Evolutionary conservation across 2,797 vertebrate genomes (phyloP).

Genomic region (Leptatherina wallacei): DNA sequence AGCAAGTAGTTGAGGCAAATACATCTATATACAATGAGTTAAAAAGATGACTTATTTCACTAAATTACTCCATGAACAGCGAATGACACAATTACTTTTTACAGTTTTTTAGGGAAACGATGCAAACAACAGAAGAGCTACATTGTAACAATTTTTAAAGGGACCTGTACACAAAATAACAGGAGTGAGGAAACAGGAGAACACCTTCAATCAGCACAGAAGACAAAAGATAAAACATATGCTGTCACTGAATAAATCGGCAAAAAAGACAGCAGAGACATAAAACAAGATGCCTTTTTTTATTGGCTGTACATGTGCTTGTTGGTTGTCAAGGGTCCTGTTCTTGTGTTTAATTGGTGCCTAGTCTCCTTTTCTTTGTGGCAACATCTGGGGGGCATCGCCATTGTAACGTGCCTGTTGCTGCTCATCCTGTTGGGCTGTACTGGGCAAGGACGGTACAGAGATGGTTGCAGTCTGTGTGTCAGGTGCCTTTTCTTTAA

Average conservation of each 20-base stretch:
- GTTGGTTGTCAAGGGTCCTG: constrained; percentile 52
- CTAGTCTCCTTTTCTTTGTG: constrained; percentile 80
- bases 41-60: constrained; percentile 48
- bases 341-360: constrained; percentile 55
- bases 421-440: constrained; percentile 69
- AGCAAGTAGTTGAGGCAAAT: constrained; percentile 42
- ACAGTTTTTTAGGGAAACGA: constrained; percentile 49
- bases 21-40: constrained; percentile 65
- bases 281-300: constrained; percentile 63
- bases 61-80: constrained; percentile 43
- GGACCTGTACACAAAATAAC: constrained; percentile 70
- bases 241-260: constrained; percentile 54
- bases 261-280: constrained; percentile 66
- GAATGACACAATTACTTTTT: constrained; percentile 51
- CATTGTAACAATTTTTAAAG: constrained; percentile 69
- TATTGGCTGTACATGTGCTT: constrained; percentile 66
- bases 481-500: constrained; percentile 70
- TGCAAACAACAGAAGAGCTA: constrained; percentile 68
- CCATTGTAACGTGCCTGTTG: constrained; percentile 84
- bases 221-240: constrained; percentile 60
- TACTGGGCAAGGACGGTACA: constrained; percentile 58
- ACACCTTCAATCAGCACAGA: constrained; percentile 69
- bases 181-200: constrained; percentile 48
- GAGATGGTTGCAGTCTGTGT: constrained; percentile 70
- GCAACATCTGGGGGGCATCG: constrained; percentile 76